phyloP scores from a whole-genome alignment of 1,140 invertebrate genomes.

The Trinorchestia longiramus region DNA sequence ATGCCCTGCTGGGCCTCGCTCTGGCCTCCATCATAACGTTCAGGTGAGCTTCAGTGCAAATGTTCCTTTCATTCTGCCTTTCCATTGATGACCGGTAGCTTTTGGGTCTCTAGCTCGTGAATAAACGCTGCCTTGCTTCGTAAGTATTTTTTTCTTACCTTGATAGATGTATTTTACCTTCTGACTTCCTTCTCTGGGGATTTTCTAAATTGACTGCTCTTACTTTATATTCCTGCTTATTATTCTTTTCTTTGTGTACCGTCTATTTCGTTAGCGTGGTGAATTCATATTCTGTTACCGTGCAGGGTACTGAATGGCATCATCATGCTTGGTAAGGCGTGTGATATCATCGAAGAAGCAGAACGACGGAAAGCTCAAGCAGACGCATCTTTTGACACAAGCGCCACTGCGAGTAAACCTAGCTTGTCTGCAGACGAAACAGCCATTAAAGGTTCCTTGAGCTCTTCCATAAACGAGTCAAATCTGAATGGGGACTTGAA shows the following conservation, averaged over 20 bases:
- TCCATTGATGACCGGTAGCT: too few species aligned
- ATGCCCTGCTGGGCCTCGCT: slow-evolving; percentile 80
- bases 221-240: too few species aligned
- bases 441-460: neutral
- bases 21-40: slow-evolving; percentile 86
- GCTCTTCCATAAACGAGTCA: neutral
- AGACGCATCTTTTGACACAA: neutral
- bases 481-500: neutral
- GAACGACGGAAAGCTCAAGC: neutral
- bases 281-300: neutral
- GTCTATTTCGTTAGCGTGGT: neutral
- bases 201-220: too few species aligned
- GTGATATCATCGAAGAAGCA: slow-evolving; percentile 51
- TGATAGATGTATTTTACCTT: too few species aligned
- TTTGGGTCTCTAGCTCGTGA: neutral
- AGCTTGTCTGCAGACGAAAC: neutral
- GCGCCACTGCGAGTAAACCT: neutral
- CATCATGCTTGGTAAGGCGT: slow-evolving; percentile 54
- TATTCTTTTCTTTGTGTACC: too few species aligned
- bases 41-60: slow-evolving; percentile 57
- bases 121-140: neutral
- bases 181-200: too few species aligned
- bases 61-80: too few species aligned
- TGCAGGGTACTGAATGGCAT: slow-evolving; percentile 55
- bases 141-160: too few species aligned